These are phyloP conservation scores for Stercorarius parasiticus DNA, from an alignment of 2,113 vertebrate genomes.

Conservation along the genomic window DNA sequence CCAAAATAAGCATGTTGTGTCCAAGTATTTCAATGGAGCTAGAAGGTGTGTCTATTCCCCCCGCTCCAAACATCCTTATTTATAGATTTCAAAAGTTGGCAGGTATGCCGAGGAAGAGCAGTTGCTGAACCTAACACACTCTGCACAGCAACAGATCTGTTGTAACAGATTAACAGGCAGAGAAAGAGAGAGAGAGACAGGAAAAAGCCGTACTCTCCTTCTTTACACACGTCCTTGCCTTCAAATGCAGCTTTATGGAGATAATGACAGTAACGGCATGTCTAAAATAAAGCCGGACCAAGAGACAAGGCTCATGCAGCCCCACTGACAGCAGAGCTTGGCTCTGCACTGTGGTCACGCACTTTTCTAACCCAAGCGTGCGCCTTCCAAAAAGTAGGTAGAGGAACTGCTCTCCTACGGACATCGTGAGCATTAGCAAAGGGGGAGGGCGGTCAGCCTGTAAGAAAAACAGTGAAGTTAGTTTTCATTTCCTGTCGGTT, in stretches of 20 bases:
- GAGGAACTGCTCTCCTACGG: not conserved
- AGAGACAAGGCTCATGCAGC: not conserved
- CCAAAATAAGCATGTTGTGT: slow-evolving; percentile 18
- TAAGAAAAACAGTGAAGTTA: slow-evolving; percentile 16
- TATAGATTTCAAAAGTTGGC: slow-evolving; percentile 50
- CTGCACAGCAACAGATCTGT: slow-evolving; percentile 45
- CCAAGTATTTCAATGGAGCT: slow-evolving; percentile 33
- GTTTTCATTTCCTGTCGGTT: slow-evolving; percentile 46
- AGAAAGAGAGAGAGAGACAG: not conserved
- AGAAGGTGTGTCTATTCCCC: slow-evolving; percentile 32
- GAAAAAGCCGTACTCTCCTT: slow-evolving; percentile 9
- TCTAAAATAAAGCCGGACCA: not conserved
- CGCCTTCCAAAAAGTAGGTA: not conserved
- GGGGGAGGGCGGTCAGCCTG: not conserved
- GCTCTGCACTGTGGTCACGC: not conserved
- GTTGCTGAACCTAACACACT: slow-evolving; percentile 38
- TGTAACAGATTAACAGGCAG: slow-evolving; percentile 52
- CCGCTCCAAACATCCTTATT: slow-evolving; percentile 27
- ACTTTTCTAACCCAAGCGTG: not conserved
- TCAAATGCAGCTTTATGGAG: not conserved
- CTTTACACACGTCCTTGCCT: slow-evolving; percentile 14
- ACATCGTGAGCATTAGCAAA: not conserved
- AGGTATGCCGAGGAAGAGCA: slow-evolving; percentile 41
- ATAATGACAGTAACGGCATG: not conserved
- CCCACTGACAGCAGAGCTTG: not conserved